These are phyloP conservation scores for Volucella zonaria DNA, from an alignment of 2,888 invertebrate species.

Conservation along the genomic window DNA sequence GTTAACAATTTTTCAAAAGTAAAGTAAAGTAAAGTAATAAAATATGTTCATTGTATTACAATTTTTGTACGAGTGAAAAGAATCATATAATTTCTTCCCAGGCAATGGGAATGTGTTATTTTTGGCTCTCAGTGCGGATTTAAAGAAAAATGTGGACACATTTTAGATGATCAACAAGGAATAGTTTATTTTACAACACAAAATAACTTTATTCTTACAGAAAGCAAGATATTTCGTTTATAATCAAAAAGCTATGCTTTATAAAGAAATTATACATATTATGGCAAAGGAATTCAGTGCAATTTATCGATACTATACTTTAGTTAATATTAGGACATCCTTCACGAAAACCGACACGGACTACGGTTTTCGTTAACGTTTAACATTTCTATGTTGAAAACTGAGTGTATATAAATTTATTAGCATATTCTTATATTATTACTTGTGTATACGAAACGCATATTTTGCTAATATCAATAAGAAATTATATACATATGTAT, in stretches of 20 bases:
- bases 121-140: constrained; percentile 65
- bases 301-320: too few species aligned
- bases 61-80: constrained; percentile 44
- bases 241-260: not conserved
- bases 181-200: constrained; percentile 7
- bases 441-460: too few species aligned
- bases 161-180: constrained; percentile 33
- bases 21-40: constrained; percentile 3
- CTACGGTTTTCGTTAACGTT: constrained; percentile 45
- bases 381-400: not conserved
- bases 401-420: not conserved
- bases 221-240: not conserved
- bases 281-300: not conserved
- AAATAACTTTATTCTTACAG: not conserved
- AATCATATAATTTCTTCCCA: constrained; percentile 71
- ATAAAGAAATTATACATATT: not conserved
- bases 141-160: constrained; percentile 54
- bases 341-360: constrained; percentile 51
- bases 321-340: not conserved
- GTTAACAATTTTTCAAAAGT: not conserved
- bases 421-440: not conserved
- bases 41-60: constrained; percentile 17
- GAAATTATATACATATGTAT: too few species aligned
- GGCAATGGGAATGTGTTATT: constrained; percentile 72
- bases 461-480: too few species aligned